These are phyloP conservation scores for Apolygus lucorum DNA, from an alignment of 1,140 invertebrate genomes.

Conservation along the genomic window DNA sequence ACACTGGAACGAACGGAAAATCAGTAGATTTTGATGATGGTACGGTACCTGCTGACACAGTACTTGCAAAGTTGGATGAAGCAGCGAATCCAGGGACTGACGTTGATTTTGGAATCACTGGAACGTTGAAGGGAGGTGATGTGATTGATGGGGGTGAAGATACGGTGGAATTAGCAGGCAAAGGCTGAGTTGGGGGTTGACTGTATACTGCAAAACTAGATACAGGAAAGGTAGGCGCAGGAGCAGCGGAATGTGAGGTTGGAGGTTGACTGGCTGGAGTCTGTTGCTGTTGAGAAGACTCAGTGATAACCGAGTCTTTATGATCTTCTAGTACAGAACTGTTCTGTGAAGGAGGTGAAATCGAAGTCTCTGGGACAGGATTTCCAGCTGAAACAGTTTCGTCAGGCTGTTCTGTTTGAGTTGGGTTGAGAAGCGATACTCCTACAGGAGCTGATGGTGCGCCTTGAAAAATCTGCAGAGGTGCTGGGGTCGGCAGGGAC, in stretches of 20 bases:
- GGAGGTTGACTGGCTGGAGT: background rate
- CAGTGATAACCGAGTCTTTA: background rate
- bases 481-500: background rate
- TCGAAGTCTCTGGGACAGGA: background rate
- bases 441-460: background rate
- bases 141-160: background rate
- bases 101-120: too few species aligned
- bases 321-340: background rate
- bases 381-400: background rate
- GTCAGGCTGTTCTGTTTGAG: background rate
- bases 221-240: background rate
- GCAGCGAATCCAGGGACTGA: too few species aligned
- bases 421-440: background rate
- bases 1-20: background rate
- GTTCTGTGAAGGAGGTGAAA: background rate
- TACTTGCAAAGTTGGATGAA: too few species aligned
- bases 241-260: background rate
- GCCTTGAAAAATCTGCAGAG: constrained; percentile 3
- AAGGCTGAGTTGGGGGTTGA: background rate
- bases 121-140: too few species aligned
- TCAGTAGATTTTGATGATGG: background rate
- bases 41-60: too few species aligned
- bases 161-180: background rate
- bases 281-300: background rate
- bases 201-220: background rate